Evolutionary conservation across 2,797 vertebrate genomes (phyloP).

Genomic region (Sebastolobus alascanus): DNA sequence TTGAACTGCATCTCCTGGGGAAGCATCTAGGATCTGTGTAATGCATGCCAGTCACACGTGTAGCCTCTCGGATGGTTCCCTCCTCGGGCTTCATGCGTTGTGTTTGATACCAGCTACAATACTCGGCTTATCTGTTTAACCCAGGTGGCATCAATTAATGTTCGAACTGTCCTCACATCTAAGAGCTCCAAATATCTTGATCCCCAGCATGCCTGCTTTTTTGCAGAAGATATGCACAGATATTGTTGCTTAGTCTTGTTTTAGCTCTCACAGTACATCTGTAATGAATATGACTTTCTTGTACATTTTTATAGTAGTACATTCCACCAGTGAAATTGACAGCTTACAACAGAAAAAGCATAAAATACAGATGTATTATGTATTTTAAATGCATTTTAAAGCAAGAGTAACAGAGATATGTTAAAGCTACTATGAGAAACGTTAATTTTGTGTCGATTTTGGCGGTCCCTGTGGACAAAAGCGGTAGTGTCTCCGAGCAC

Average conservation of each 20-base stretch:
- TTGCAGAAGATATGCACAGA: not conserved
- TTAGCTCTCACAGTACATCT: not conserved
- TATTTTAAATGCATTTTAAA: not conserved
- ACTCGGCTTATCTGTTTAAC: not conserved
- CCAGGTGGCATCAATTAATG: not conserved
- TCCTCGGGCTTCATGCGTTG: conserved; percentile 15
- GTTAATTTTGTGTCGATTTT: too few relatives aligned
- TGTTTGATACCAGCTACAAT: conserved; percentile 27
- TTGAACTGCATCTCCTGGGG: conserved; percentile 61
- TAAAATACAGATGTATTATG: not conserved
- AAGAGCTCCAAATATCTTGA: not conserved
- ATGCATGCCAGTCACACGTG: conserved; percentile 59
- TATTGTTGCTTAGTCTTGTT: not conserved
- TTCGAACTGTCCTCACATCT: not conserved
- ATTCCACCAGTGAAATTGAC: not conserved
- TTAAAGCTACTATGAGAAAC: too few relatives aligned
- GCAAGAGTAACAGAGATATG: not conserved
- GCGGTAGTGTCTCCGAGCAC: too few relatives aligned
- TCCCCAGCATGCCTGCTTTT: not conserved
- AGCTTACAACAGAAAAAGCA: not conserved
- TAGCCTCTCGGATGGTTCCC: conserved; percentile 30
- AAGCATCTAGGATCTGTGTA: conserved; percentile 41
- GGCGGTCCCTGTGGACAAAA: too few relatives aligned
- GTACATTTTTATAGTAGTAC: not conserved
- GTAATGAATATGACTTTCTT: not conserved